Evolutionary conservation across 1,140 invertebrate genomes (phyloP), one percentile per base, ranked within the genome.

Genomic region (Brachionus manjavacas): DNA sequence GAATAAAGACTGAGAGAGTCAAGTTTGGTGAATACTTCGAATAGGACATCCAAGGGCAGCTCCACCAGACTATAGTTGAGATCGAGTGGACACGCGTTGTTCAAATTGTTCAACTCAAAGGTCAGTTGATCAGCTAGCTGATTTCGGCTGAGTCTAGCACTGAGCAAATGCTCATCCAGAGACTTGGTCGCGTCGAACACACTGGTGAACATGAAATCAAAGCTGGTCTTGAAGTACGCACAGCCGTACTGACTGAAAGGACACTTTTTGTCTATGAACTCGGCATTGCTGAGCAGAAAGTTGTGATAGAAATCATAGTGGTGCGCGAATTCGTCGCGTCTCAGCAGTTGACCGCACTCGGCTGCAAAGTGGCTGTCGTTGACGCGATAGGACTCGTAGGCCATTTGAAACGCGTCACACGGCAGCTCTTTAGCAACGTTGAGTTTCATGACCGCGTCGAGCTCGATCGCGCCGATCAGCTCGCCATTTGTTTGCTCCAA

Each of bases 381-480:
- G 39, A 68, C 14, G 4, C 79, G 20, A n/a, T 81, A 81, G 14
- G 79, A 64, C 31, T 81, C 79, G 52, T 64, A 81, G 3, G 9
- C 3, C 16, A 68, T 43, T 46, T 81, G 79, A 81, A 81, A 81
- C 1, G 79, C 79, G n/a, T 81, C 79, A 11, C 79, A 81, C 3
- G 79, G 79, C 41, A 81, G n/a, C 41, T 81, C 79, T 43, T 81
- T 60, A 25, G 79, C 79, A 12, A 81, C 79, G 31, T 81, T 81
- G 1, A 81, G 39, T n/a, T 81, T 81, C 35, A 60, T 23, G 1
- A 68, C 60, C 16, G 2, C 7, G 39, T 64, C 20, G 20, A 81
- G 52, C 16, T 81, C 52, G 16, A 64, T 81, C 1, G 9, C n/a
- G 0, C 41, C 14, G n/a, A 81, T 25, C 16, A 81, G 6, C 35